Evolutionary conservation across 2,797 vertebrate species (phyloP).

Genomic region (Lepus townsendii): DNA sequence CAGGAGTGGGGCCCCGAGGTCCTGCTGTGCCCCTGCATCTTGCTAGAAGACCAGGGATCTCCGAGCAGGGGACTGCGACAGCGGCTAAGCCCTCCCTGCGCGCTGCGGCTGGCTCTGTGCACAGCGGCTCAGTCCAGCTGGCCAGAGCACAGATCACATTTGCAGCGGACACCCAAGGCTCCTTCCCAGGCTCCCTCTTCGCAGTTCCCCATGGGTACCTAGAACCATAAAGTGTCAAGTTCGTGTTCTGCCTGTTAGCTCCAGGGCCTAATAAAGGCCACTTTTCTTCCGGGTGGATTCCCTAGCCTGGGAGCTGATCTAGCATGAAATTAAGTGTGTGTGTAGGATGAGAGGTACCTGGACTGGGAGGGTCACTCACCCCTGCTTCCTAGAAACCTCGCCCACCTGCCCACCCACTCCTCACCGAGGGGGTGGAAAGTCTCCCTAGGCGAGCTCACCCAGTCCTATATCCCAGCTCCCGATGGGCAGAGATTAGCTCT

Average conservation of each 20-base stretch:
- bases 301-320: neutral
- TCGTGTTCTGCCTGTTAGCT: neutral
- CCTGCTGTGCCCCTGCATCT: neutral
- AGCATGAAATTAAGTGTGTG: slow-evolving; percentile 60
- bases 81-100: neutral
- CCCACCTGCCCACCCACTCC: neutral
- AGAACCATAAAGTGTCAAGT: neutral
- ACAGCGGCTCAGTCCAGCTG: neutral
- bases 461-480: slow-evolving; percentile 64
- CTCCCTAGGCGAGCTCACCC: neutral
- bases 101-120: neutral
- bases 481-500: neutral
- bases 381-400: slow-evolving; percentile 78
- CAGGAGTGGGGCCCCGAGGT: neutral
- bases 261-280: slow-evolving; percentile 21
- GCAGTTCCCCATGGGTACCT: neutral
- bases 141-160: neutral
- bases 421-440: neutral
- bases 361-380: neutral
- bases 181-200: neutral
- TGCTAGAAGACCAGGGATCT: neutral
- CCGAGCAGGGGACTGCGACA: neutral
- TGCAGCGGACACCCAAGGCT: neutral
- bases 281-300: slow-evolving; percentile 37
- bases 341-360: slow-evolving; percentile 65